Conservation (phyloP, 1,140 invertebrate species). For the Leptopilina boulardi region DNA sequence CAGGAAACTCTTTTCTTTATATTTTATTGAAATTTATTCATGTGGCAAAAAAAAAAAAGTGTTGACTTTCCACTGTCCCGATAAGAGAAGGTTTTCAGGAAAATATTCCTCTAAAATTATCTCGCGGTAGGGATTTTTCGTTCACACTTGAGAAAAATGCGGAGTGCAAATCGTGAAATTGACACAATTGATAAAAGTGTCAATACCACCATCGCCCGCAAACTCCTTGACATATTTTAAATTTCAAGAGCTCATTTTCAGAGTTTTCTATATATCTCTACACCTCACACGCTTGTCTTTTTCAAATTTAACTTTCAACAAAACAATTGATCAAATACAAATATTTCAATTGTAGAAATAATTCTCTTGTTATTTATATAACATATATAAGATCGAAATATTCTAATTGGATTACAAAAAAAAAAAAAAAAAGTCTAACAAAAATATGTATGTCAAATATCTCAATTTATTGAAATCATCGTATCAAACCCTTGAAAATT, state of each 20-base stretch:
- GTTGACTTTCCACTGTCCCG: not conserved
- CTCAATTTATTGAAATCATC: not conserved
- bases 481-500: not conserved
- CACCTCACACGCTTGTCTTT: constrained; percentile 6
- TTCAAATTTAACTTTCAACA: not conserved
- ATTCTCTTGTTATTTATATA: not conserved
- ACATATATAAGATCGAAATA: not conserved
- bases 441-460: not conserved
- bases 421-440: not conserved
- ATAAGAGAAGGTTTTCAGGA: not conserved
- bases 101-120: constrained; percentile 11
- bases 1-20: no score
- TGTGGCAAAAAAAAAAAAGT: not conserved
- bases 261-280: constrained; percentile 12
- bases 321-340: constrained; percentile 8
- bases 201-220: constrained; percentile 16
- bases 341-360: not conserved
- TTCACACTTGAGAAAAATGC: not conserved
- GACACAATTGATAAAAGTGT: constrained; percentile 17
- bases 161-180: not conserved
- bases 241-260: constrained; percentile 15
- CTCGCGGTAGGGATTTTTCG: not conserved
- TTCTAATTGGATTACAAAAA: no score
- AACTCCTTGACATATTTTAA: constrained; percentile 9
- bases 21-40: no score